Evolutionary conservation across 2,888 invertebrate species (phyloP), one percentile per base, ranked within the genome.

Genomic region (Macrosoma leucophasiata): DNA sequence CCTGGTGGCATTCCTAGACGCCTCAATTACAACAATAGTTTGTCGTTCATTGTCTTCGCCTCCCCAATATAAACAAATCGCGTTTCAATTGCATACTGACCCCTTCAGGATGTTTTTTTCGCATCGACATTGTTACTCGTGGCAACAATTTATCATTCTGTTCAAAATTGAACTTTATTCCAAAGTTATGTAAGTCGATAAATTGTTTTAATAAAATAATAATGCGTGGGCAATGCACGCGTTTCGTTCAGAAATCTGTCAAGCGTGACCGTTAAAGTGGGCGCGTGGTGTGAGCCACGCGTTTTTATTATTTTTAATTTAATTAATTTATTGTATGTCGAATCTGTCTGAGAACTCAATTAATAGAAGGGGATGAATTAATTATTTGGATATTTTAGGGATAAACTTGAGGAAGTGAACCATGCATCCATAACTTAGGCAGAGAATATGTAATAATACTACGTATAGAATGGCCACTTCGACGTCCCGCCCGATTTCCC

Each of bases 281-380:
- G 60, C 48, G 67, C 69, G 56, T 55, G 49, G 56, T 58, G 64
- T 20, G 76, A 40, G 81, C 81, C 81, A 79, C 76, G 82, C 50
- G 52, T 53, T 55, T 58, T 75, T 66, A 77, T 77, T 74, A 58
- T 57, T 62, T 73, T 76, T 67, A 75, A 76, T 78, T 75, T 65
- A 64, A 74, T 73, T 74, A 66, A 70, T 71, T 61, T 52, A 46
- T 41, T 47, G 47, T 57, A 50, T 62, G 61, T 60, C 55, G 58
- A 62, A 69, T 69, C 53, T 50, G 39, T 59, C 44, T 31, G 41
- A 31, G 20, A 21, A 34, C 24, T 24, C 23, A 36, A 33, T 33
- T 28, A 27, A n/a, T n/a, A n/a, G n/a, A n/a, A n/a, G n/a, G n/a
- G n/a, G n/a, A n/a, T n/a, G n/a, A n/a, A n/a, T n/a, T n/a, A n/a